Conservation (phyloP, 2,797 vertebrate species). For the Chelidonichthys spinosus region DNA sequence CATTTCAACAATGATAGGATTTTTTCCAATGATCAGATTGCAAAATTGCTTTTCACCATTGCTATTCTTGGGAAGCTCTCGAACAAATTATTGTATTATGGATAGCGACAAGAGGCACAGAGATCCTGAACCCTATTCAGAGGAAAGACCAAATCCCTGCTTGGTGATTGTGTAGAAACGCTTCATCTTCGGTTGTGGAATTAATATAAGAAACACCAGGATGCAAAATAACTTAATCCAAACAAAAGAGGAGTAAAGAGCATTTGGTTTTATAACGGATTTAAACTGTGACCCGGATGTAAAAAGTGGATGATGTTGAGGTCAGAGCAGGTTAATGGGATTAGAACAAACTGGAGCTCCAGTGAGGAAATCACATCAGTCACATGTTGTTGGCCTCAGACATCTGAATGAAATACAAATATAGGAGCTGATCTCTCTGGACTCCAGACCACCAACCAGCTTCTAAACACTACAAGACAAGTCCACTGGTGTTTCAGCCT, state of each 20-base stretch:
- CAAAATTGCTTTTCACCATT: background rate
- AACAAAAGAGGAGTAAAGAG: background rate
- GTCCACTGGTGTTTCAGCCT: too few relatives aligned
- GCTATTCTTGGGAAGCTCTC: background rate
- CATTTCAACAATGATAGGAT: background rate
- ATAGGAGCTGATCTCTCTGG: too few relatives aligned
- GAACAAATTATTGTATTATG: constrained; percentile 3
- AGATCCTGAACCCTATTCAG: background rate
- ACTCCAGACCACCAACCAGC: too few relatives aligned
- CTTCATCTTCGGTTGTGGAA: background rate
- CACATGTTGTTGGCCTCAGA: too few relatives aligned
- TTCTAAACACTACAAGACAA: too few relatives aligned
- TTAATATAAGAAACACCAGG: background rate
- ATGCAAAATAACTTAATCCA: background rate
- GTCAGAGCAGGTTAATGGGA: background rate
- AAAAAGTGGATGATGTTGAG: background rate
- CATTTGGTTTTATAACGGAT: background rate
- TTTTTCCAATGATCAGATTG: constrained; percentile 1
- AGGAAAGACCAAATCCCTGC: background rate
- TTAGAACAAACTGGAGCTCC: too few relatives aligned
- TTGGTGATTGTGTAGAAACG: background rate
- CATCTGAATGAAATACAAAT: too few relatives aligned
- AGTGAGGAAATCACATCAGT: too few relatives aligned
- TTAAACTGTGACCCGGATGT: background rate
- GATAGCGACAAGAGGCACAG: constrained; percentile 14